A percentile compares a stretch with the other conserved stretches of the same genome.
These are phyloP conservation scores for Scotopteryx bipunctaria DNA, from an alignment of 2,888 invertebrate genomes.

Conservation along the genomic window DNA sequence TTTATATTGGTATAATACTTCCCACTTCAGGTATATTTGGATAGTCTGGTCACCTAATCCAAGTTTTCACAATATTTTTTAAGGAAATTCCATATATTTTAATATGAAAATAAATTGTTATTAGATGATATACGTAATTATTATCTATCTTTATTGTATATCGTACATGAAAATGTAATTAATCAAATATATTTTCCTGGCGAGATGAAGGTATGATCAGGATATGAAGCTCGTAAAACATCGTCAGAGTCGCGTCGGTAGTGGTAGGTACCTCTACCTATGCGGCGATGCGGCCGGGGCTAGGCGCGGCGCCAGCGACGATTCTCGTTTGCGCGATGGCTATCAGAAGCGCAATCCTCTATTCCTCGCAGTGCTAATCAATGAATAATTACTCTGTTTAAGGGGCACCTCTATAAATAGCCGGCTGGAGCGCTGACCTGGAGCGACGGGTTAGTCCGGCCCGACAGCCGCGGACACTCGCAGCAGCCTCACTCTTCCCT, in stretches of 20 bases:
- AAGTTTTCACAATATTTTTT: too few relatives aligned
- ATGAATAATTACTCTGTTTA: slow-evolving; percentile 84
- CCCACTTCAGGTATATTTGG: neutral
- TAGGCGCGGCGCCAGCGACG: slow-evolving; percentile 73
- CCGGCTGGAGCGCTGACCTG: slow-evolving; percentile 83
- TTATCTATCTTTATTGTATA: too few relatives aligned
- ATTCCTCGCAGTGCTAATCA: slow-evolving; percentile 83
- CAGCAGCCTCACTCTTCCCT: slow-evolving; percentile 63
- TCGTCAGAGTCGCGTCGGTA: slow-evolving; percentile 5
- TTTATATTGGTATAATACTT: slow-evolving; percentile 7
- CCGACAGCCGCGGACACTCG: slow-evolving; percentile 78
- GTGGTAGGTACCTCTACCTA: slow-evolving; percentile 12
- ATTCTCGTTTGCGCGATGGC: slow-evolving; percentile 80
- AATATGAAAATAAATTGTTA: too few relatives aligned
- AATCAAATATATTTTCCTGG: neutral
- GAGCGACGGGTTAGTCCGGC: slow-evolving; percentile 83
- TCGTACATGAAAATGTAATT: too few relatives aligned
- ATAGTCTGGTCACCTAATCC: neutral
- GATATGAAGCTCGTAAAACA: slow-evolving; percentile 14
- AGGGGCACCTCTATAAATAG: slow-evolving; percentile 83
- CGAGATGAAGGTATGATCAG: slow-evolving; percentile 5
- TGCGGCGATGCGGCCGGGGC: slow-evolving; percentile 45
- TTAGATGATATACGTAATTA: too few relatives aligned
- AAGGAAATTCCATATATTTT: too few relatives aligned
- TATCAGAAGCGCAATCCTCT: slow-evolving; percentile 82